Conservation (phyloP, 2,888 invertebrate genomes). For the Pachycephus smyrnensis region DNA sequence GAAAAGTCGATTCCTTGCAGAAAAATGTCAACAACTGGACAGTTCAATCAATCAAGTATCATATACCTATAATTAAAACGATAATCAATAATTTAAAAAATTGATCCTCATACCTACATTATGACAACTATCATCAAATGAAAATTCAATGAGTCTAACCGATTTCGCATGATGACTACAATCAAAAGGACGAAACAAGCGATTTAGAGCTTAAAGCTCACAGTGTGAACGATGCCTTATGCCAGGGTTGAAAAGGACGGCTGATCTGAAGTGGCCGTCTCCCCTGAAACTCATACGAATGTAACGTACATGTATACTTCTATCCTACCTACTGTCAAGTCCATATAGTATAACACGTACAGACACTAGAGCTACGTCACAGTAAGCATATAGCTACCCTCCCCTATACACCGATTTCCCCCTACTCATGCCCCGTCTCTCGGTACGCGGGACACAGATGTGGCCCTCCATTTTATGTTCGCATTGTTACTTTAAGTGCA, state of each 20-base stretch:
- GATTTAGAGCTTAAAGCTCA: neutral
- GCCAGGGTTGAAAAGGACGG: slow-evolving; percentile 11
- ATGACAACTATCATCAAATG: neutral
- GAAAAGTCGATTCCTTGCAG: neutral
- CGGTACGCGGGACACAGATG: slow-evolving; percentile 48
- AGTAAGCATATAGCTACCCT: neutral
- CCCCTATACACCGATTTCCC: neutral
- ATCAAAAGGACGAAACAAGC: neutral
- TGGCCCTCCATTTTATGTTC: slow-evolving; percentile 62
- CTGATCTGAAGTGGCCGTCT: slow-evolving; percentile 13
- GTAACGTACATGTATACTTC: neutral
- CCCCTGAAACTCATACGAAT: slow-evolving; percentile 4
- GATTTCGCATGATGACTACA: neutral
- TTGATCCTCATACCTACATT: neutral
- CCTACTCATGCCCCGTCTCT: neutral
- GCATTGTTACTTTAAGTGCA: slow-evolving; percentile 65
- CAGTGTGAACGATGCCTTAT: slow-evolving; percentile 3
- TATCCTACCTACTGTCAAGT: slow-evolving; percentile 6
- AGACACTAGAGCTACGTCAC: neutral
- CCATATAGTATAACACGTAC: neutral
- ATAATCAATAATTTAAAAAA: neutral
- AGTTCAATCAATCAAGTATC: neutral
- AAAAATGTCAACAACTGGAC: neutral
- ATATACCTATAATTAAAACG: neutral
- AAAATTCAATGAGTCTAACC: neutral